Evolutionary conservation across 1,140 invertebrate species (phyloP), one percentile per base, ranked within the genome.

Genomic region (Carposina sasakii): DNA sequence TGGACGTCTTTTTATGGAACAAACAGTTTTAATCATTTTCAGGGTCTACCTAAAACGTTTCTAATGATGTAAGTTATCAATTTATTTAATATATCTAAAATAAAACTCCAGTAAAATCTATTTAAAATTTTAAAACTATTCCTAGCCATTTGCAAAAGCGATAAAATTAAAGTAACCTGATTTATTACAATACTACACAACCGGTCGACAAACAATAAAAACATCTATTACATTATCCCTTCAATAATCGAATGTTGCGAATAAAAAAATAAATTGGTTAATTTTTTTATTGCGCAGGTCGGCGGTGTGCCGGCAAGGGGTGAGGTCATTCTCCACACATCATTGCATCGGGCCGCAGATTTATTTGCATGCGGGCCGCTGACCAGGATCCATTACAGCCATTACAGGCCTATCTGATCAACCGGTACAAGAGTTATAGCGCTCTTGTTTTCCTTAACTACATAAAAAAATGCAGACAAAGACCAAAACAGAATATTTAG

Each of bases 291-390:
- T 60, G 42, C 46, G 45, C 33, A 28, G 52, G 53, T 49, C 43
- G 23, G 51, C 42, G 34, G 52, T 28, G 12, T 17, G 30, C 6
- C 48, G 54, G 62, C 58, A 66, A 71, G 57, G 68, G 72, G 62
- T 73, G 63, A 67, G 68, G 63, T 76, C 77, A 84, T 84, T 81
- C 68, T 81, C 77, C 75, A 78, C 81, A 81, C 76, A 84, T 84
- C 76, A 84, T 84, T 81, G 77, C 81, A 81, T 81, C 63, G 75
- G 77, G 66, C 64, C 73, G 69, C 72, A 84, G 77, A 84, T 84
- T 84, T 84, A 84, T 84, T 84, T 81, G 81, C 81, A 84, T 84
- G 81, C 81, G 81, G 81, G 81, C 75, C 71, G 76, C 77, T 84
- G 81, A 81, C 76, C 81, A 84, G 81, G 77, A 84, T 76, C 76